Conservation (phyloP, 2,797 vertebrate species). For the Zonotrichia albicollis region DNA sequence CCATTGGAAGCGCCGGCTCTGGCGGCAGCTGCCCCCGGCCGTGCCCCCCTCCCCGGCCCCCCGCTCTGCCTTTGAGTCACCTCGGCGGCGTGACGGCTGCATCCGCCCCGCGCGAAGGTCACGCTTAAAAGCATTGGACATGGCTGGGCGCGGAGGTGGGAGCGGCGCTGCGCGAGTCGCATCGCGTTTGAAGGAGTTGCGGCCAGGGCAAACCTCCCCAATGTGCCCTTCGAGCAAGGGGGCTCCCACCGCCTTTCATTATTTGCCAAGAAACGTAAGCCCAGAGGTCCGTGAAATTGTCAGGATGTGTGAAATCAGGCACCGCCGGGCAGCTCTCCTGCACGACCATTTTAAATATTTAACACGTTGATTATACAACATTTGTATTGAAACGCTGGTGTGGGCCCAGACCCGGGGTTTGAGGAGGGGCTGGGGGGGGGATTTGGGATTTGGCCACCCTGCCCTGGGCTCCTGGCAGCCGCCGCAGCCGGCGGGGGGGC, state of each 20-base stretch:
- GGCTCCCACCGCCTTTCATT: slow-evolving; percentile 9
- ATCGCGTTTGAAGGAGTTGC: neutral
- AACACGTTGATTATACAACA: slow-evolving; percentile 17
- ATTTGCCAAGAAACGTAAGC: slow-evolving; percentile 45
- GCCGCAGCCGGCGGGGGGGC: neutral
- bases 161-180: neutral
- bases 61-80: slow-evolving; percentile 31
- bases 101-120: neutral
- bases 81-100: neutral
- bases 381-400: neutral
- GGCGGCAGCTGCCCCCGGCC: neutral
- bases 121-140: slow-evolving; percentile 46
- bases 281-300: slow-evolving; percentile 57
- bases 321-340: slow-evolving; percentile 27
- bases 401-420: neutral
- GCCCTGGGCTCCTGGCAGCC: slow-evolving; percentile 17
- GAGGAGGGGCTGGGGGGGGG: neutral
- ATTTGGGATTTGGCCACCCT: neutral
- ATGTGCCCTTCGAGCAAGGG: neutral
- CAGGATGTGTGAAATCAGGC: slow-evolving; percentile 51
- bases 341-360: slow-evolving; percentile 34
- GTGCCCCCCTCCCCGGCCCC: neutral
- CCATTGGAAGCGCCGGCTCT: neutral
- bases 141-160: slow-evolving; percentile 13
- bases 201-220: neutral